These are phyloP conservation scores for Theonella swinhoei DNA, from an alignment of 37 sponge, comb jelly and placozoan genomes.

Conservation along the genomic window DNA sequence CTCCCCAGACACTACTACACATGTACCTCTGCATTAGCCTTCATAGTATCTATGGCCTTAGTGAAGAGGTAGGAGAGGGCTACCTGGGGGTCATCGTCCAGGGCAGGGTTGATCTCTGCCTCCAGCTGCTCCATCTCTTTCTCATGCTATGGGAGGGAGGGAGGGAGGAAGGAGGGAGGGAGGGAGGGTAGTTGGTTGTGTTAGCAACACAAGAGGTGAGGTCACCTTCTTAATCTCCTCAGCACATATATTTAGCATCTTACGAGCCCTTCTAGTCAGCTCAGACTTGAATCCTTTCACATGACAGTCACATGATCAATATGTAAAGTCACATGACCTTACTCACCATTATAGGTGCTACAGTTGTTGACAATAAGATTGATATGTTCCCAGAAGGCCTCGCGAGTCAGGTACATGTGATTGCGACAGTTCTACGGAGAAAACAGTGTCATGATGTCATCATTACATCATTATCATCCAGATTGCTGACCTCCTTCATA, in stretches of 20 bases:
- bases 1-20: too few species aligned
- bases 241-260: conserved; percentile 66
- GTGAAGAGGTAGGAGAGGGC: conserved; percentile 67
- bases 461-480: neutral
- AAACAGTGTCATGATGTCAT: neutral
- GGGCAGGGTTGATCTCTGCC: conserved; percentile 72
- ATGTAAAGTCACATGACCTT: neutral
- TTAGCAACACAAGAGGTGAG: neutral
- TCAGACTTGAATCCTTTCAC: conserved; percentile 64
- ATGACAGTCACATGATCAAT: neutral
- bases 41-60: conserved; percentile 70
- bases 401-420: conserved; percentile 71
- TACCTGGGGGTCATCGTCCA: conserved; percentile 75
- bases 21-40: conserved; percentile 52
- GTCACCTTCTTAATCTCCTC: conserved; percentile 68
- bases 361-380: conserved; percentile 93
- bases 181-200: neutral
- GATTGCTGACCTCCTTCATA: conserved; percentile 78
- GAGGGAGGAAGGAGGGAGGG: neutral
- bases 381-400: conserved; percentile 83
- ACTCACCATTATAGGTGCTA: conserved; percentile 89
- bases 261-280: conserved; percentile 74
- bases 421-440: conserved; percentile 69
- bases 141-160: conserved; percentile 27
- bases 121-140: conserved; percentile 81